phyloP scores from a whole-genome alignment of 1,140 invertebrate genomes.

The Drosophila bipectinata region DNA sequence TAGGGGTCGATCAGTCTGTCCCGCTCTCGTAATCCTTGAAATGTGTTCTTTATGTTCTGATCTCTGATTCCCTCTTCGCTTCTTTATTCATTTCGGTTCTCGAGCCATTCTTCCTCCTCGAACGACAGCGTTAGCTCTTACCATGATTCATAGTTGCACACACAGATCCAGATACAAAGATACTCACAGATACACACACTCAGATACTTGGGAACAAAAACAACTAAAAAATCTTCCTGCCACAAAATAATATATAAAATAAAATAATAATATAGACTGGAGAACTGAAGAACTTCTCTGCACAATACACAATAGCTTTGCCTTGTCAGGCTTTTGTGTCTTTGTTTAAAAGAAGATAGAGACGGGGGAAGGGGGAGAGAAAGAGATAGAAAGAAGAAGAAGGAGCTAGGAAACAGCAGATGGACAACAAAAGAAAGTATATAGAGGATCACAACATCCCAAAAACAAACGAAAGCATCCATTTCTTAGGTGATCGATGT shows the following conservation, averaged over 20 bases:
- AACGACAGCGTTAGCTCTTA: conserved; percentile 49
- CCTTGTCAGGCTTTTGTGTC: conserved; percentile 47
- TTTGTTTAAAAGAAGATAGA: conserved; percentile 3
- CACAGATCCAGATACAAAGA: conserved; percentile 6
- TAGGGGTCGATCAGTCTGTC: conserved; percentile 36
- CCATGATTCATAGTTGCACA: conserved; percentile 76
- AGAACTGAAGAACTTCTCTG: conserved; percentile 15
- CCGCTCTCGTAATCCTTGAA: conserved; percentile 45
- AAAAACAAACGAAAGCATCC: not conserved
- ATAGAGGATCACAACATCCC: not conserved
- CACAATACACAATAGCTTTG: conserved; percentile 34
- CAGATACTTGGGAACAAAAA: not conserved
- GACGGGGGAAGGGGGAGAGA: not conserved
- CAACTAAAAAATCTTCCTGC: not conserved
- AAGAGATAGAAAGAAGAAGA: too few relatives aligned
- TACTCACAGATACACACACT: not conserved
- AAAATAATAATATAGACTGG: conserved; percentile 3
- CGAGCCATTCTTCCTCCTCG: conserved; percentile 7
- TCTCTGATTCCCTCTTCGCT: conserved; percentile 36
- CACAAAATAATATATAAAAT: conserved; percentile 24
- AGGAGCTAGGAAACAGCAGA: not conserved
- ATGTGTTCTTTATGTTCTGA: conserved; percentile 18
- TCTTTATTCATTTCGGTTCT: not conserved
- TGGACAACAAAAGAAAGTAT: not conserved
- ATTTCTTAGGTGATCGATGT: conserved; percentile 34